Conservation (phyloP, 64 coral and sea anemone genomes). For the Dendrophyllia cribrosa region DNA sequence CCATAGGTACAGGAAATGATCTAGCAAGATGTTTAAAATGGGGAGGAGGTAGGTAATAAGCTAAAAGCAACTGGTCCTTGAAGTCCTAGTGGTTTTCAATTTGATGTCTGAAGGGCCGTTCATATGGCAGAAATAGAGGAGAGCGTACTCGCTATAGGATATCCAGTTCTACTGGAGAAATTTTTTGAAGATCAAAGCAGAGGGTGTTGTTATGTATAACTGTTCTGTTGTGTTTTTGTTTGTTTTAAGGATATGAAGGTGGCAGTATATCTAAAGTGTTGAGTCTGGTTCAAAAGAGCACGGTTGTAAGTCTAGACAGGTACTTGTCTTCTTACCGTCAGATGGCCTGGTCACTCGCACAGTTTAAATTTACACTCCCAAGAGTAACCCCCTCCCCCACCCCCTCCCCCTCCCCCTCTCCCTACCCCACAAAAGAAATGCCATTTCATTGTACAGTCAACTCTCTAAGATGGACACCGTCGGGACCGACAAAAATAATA, state of each 20-base stretch:
- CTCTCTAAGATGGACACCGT: no score
- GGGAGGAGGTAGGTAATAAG: slow-evolving; percentile 90
- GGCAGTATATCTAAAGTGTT: slow-evolving; percentile 93
- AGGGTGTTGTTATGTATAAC: not conserved
- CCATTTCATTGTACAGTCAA: no score
- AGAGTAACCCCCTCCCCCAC: no score
- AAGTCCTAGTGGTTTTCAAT: no score
- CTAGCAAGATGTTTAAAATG: slow-evolving; percentile 90
- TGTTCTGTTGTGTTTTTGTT: not conserved
- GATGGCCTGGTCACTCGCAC: not conserved
- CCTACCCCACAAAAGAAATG: no score
- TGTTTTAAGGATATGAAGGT: slow-evolving; percentile 91
- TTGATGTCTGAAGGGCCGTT: no score
- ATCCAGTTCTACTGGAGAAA: no score
- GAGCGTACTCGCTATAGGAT: no score
- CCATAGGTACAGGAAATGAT: slow-evolving; percentile 95
- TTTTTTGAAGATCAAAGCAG: no score
- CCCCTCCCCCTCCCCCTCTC: no score
- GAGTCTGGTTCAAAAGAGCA: slow-evolving; percentile 75
- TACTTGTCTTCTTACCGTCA: not conserved
- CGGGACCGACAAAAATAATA: no score
- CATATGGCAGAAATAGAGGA: no score
- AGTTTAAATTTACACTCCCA: not conserved
- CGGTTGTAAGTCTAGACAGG: slow-evolving; percentile 98
- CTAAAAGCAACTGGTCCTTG: not conserved